phyloP scores from a whole-genome alignment of 2,113 vertebrate genomes.

The Dipodomys merriami region DNA sequence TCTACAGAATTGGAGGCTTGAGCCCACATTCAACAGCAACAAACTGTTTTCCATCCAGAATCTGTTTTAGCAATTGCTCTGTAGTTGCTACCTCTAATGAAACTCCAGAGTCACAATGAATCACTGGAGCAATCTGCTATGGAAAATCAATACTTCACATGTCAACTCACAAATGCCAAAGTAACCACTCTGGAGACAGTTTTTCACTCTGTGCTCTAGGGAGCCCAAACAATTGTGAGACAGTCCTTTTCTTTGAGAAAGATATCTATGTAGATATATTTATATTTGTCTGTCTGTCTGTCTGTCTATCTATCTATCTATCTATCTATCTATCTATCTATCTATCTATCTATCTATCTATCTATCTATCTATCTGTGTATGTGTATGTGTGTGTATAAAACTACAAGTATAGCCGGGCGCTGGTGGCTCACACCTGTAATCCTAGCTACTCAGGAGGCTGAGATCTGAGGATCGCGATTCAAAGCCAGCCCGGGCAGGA shows the following conservation, averaged over 20 bases:
- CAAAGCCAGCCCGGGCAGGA: too few species aligned
- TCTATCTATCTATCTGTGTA: too few species aligned
- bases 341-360: too few species aligned
- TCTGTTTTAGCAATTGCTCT: constrained; percentile 63
- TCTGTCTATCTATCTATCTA: too few species aligned
- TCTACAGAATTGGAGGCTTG: constrained; percentile 44
- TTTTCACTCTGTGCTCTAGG: not conserved
- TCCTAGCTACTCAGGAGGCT: too few species aligned
- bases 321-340: too few species aligned
- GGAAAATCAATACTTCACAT: constrained; percentile 51
- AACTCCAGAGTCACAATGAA: constrained; percentile 53
- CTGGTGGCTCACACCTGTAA: too few species aligned
- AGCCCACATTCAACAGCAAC: not conserved
- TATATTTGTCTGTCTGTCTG: too few species aligned
- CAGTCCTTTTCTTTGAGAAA: not conserved
- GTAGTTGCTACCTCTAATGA: constrained; percentile 52
- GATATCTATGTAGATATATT: not conserved
- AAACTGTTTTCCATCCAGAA: constrained; percentile 54
- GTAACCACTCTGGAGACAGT: not conserved
- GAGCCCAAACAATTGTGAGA: not conserved
- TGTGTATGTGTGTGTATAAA: not conserved
- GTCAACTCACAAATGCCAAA: not conserved
- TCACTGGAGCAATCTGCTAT: constrained; percentile 27
- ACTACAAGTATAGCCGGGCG: not conserved
- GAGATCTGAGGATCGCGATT: too few species aligned